A percentile compares a stretch with the other conserved stretches of the same genome.
Evolutionary conservation across 2,113 vertebrate genomes (phyloP).

Genomic region (Lagopus leucura): DNA sequence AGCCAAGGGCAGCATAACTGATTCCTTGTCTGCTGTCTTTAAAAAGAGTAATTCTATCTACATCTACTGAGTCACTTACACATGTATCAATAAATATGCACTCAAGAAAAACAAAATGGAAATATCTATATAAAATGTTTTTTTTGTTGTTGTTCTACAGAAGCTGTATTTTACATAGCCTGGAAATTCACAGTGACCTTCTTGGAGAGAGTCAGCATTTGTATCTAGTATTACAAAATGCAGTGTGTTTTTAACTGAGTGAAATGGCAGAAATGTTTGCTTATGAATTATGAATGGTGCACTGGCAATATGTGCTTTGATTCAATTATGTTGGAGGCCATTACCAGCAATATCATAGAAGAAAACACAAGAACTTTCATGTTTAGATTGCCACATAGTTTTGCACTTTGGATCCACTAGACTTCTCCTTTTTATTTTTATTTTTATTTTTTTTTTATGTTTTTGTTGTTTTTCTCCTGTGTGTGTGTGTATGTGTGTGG

Average conservation of each 20-base stretch:
- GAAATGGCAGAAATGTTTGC: constrained; percentile 30
- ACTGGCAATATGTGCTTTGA: not conserved
- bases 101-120: constrained; percentile 37
- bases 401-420: not conserved
- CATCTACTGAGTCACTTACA: not conserved
- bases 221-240: not conserved
- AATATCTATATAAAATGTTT: not conserved
- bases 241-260: constrained; percentile 30
- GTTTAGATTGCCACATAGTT: not conserved
- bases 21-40: constrained; percentile 16
- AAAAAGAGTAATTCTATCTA: not conserved
- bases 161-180: not conserved
- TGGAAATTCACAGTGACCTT: not conserved
- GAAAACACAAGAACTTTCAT: not conserved
- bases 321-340: not conserved
- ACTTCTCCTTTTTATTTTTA: not conserved
- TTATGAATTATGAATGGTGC: not conserved
- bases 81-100: not conserved
- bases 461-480: too few species aligned
- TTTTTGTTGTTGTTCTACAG: not conserved
- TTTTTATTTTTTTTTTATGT: too few species aligned
- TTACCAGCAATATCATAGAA: not conserved
- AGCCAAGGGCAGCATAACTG: constrained; percentile 14
- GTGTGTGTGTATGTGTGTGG: too few species aligned
- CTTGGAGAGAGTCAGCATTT: not conserved